phyloP scores from a whole-genome alignment of 2,797 vertebrate genomes.

The Cephalopachus bancanus region DNA sequence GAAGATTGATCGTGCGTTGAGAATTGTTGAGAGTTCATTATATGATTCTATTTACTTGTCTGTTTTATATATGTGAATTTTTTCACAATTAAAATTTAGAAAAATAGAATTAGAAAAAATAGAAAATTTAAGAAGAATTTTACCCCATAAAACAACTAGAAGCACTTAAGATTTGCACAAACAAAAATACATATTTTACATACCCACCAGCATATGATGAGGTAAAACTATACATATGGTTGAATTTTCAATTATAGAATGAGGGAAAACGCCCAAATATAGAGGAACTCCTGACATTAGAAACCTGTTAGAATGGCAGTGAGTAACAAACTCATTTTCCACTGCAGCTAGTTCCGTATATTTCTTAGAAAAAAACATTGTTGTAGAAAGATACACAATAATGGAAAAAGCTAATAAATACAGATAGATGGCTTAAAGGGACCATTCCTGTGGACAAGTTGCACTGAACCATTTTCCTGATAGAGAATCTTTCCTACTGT shows the following conservation, averaged over 20 bases:
- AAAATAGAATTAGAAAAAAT: constrained; percentile 44
- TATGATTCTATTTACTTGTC: neutral
- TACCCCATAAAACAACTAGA: constrained; percentile 65
- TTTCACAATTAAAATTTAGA: neutral
- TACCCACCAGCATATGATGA: neutral
- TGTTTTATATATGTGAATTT: neutral
- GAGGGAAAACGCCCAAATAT: constrained; percentile 24
- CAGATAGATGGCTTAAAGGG: neutral
- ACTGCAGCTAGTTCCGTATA: neutral
- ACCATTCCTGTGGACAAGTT: neutral
- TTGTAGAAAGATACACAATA: neutral
- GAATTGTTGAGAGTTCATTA: neutral
- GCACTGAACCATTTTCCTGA: neutral
- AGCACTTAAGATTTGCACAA: constrained; percentile 24
- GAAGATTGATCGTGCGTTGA: neutral
- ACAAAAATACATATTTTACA: constrained; percentile 7
- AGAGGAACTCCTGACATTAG: neutral
- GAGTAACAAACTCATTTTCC: constrained; percentile 53
- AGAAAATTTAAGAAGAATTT: constrained; percentile 20
- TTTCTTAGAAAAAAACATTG: constrained; percentile 17
- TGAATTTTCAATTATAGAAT: constrained; percentile 1
- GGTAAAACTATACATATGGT: neutral
- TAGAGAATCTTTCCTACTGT: neutral
- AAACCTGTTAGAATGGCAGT: neutral
- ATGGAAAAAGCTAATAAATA: constrained; percentile 19